These are phyloP conservation scores for Poicephalus meyeri DNA, from an alignment of 2,113 vertebrate genomes.

Conservation along the genomic window DNA sequence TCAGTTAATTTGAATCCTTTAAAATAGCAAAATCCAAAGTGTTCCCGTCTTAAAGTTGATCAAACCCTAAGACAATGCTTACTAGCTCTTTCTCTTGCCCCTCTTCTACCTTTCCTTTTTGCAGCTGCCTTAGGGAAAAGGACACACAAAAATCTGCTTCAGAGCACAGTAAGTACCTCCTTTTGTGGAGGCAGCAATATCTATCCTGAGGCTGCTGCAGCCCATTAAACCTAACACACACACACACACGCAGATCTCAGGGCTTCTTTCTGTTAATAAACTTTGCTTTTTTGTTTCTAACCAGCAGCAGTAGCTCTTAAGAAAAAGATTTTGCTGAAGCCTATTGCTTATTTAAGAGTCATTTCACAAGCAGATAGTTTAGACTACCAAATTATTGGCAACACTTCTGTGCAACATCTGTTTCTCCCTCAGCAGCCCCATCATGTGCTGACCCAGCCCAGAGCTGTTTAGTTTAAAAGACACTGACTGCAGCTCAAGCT, in stretches of 20 bases:
- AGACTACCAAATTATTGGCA: not conserved
- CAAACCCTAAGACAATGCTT: not conserved
- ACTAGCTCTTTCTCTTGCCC: not conserved
- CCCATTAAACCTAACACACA: not conserved
- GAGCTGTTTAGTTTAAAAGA: not conserved
- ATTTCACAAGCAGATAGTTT: not conserved
- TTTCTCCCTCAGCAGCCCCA: not conserved
- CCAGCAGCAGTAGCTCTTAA: not conserved
- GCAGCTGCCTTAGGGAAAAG: not conserved
- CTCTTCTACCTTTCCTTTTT: not conserved
- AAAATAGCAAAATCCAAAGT: not conserved
- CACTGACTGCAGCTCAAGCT: not conserved
- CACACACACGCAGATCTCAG: not conserved
- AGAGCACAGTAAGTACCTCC: not conserved
- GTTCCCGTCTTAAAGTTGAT: not conserved
- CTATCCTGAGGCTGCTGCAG: not conserved
- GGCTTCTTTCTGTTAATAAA: not conserved
- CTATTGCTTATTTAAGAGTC: not conserved
- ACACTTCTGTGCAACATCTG: not conserved
- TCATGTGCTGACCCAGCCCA: not conserved
- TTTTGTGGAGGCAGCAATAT: not conserved
- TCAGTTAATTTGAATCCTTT: not conserved
- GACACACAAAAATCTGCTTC: not conserved
- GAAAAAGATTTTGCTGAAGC: not conserved
- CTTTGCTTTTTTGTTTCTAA: not conserved